Evolutionary conservation across 2,888 invertebrate genomes (phyloP).

Genomic region (Platycnemis pennipes): DNA sequence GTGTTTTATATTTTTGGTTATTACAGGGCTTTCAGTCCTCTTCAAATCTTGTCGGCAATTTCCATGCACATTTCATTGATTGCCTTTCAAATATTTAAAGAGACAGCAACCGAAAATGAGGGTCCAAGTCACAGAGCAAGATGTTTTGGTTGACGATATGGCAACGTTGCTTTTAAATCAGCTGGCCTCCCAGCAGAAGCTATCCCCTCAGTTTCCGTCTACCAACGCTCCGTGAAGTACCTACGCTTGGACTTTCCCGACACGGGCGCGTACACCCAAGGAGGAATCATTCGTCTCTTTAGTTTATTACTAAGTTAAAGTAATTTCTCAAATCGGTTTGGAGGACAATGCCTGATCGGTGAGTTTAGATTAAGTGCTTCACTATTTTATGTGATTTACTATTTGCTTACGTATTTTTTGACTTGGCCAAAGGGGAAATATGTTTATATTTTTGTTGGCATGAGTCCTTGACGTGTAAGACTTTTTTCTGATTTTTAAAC

Average conservation of each 20-base stretch:
- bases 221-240: conserved; percentile 19
- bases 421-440: background rate
- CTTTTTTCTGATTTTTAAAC: background rate
- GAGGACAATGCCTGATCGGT: conserved; percentile 56
- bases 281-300: background rate
- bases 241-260: background rate
- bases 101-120: background rate
- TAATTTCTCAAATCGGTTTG: background rate
- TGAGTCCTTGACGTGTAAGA: background rate
- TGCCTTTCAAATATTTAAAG: background rate
- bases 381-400: background rate
- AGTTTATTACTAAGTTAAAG: background rate
- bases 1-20: background rate
- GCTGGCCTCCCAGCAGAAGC: conserved; percentile 55
- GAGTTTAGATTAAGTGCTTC: background rate
- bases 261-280: background rate
- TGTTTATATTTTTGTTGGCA: background rate
- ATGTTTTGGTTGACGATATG: conserved; percentile 36
- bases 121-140: background rate
- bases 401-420: background rate
- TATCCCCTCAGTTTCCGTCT: conserved; percentile 50
- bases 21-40: background rate
- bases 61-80: background rate
- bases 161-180: conserved; percentile 61
- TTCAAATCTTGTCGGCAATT: background rate